phyloP scores from a whole-genome alignment of 2,113 vertebrate species.

The Ploceus nigricollis region DNA sequence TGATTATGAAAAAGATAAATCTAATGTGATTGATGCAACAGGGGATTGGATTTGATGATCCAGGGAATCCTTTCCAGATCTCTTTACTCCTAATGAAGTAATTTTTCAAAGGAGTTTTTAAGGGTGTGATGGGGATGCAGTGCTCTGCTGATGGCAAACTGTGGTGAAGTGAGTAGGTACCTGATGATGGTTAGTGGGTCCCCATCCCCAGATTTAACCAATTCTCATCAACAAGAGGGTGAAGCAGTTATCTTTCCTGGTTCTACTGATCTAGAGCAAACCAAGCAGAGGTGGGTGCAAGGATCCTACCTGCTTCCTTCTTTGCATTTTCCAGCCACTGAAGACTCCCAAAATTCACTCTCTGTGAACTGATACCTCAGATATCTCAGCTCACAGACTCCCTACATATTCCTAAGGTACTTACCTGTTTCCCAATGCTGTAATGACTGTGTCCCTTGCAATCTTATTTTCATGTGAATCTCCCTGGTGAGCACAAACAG shows the following conservation, averaged over 20 bases:
- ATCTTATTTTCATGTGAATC: neutral
- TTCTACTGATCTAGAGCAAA: neutral
- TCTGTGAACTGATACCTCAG: neutral
- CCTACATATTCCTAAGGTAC: neutral
- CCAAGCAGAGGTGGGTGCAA: neutral
- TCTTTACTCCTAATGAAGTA: slow-evolving; percentile 4
- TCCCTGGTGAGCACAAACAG: neutral
- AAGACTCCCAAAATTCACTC: neutral
- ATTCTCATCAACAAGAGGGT: neutral
- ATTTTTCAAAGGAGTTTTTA: neutral
- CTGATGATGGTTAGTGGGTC: neutral
- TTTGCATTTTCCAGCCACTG: neutral
- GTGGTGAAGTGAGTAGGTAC: fast-evolving
- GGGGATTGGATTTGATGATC: slow-evolving; percentile 35
- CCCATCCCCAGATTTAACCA: neutral
- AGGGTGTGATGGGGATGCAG: neutral
- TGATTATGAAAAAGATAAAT: slow-evolving; percentile 56
- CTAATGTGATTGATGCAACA: slow-evolving; percentile 40
- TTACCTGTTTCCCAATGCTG: neutral
- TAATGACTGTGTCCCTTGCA: neutral
- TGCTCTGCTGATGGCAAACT: neutral
- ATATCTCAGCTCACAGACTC: neutral
- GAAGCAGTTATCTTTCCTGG: neutral
- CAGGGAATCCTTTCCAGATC: slow-evolving; percentile 25
- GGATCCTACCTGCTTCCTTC: neutral